Conservation (phyloP, 2,888 invertebrate genomes). For the Cheilosia vernalis region DNA sequence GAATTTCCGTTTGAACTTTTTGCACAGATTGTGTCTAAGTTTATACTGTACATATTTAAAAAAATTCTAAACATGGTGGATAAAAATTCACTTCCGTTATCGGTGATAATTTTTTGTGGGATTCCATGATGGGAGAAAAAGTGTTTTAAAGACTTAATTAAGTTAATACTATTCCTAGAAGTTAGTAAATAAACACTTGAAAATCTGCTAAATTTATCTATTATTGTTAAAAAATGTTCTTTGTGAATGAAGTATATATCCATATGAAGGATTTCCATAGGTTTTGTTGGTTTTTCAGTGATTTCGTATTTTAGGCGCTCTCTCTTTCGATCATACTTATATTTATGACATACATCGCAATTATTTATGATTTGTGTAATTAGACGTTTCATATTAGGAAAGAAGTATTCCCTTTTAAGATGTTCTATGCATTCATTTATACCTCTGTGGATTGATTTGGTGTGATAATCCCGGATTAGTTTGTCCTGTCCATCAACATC, state of each 20-base stretch:
- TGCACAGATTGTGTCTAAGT: conserved; percentile 58
- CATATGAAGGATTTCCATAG: conserved; percentile 63
- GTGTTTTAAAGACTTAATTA: conserved; percentile 49
- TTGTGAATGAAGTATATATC: conserved; percentile 23
- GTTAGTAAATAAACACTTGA: conserved; percentile 52
- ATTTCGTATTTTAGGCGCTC: conserved; percentile 32
- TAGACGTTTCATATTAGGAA: conserved; percentile 49
- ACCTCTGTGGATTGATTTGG: conserved; percentile 25
- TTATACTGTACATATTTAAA: conserved; percentile 38
- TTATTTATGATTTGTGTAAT: conserved; percentile 34
- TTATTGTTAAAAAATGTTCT: conserved; percentile 54
- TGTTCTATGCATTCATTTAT: conserved; percentile 33
- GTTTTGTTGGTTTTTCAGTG: conserved; percentile 55
- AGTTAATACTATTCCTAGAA: conserved; percentile 49
- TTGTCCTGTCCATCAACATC: conserved; percentile 1
- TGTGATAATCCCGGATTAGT: conserved; percentile 23
- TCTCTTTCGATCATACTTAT: conserved; percentile 52
- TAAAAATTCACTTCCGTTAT: conserved; percentile 68
- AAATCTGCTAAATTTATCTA: conserved; percentile 72
- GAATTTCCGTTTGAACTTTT: conserved; percentile 64
- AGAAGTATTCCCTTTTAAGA: conserved; percentile 44
- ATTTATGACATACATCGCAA: conserved; percentile 44
- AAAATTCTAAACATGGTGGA: conserved; percentile 63
- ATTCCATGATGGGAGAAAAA: conserved; percentile 45
- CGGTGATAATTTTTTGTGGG: conserved; percentile 50